Evolutionary conservation across 1,140 invertebrate genomes (phyloP).

Genomic region (Pseudomyrmex gracilis): DNA sequence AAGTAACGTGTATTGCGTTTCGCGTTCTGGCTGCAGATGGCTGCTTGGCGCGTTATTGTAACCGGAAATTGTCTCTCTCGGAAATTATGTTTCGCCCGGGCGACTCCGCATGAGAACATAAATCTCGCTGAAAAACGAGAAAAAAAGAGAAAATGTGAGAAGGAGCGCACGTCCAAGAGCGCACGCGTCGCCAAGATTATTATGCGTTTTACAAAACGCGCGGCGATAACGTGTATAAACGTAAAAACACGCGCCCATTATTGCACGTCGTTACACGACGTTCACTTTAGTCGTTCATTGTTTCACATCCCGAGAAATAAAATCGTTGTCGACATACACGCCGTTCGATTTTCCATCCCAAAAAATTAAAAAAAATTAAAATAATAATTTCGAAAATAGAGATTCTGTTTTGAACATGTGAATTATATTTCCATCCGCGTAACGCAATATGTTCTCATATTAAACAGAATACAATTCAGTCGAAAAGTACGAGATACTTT

Average conservation of each 20-base stretch:
- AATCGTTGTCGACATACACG: background rate
- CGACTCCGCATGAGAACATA: conserved; percentile 1
- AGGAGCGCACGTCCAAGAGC: background rate
- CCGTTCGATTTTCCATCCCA: background rate
- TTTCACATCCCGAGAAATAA: background rate
- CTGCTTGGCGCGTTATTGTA: conserved; percentile 32
- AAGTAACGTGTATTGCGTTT: conserved; percentile 51
- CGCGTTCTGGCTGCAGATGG: conserved; percentile 19
- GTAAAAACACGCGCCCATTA: background rate
- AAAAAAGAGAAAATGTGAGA: background rate
- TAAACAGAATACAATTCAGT: background rate
- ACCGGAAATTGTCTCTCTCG: conserved; percentile 44
- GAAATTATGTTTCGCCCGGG: conserved; percentile 26
- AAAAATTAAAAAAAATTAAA: background rate
- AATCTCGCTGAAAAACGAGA: conserved; percentile 23
- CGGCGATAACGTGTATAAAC: background rate
- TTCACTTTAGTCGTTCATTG: too few relatives aligned
- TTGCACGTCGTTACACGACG: background rate
- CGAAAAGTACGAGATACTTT: background rate
- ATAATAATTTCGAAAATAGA: background rate
- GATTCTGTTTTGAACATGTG: background rate
- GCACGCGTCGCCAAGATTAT: background rate
- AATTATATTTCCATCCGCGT: background rate
- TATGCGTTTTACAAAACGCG: background rate
- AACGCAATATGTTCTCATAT: background rate